A percentile compares a stretch with the other conserved stretches of the same genome.
Conservation (phyloP, 2,888 invertebrate genomes). For the Hyppa rectilinea region DNA sequence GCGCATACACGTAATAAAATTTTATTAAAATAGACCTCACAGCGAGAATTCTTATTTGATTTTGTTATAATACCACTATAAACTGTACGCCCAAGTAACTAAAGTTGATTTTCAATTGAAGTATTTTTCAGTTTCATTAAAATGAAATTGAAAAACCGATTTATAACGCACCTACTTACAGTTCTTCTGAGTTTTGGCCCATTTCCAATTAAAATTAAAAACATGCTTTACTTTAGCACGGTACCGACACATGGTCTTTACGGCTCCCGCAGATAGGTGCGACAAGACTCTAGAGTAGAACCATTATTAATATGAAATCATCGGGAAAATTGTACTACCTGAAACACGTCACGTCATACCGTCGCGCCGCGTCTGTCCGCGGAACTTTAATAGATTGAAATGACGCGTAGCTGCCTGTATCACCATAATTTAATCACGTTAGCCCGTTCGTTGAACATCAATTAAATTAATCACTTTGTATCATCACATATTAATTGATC, state of each 20-base stretch:
- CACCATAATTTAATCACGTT: constrained; percentile 30
- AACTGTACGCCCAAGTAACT: not conserved
- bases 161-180: not conserved
- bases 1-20: no score
- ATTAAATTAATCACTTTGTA: constrained; percentile 30
- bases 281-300: no score
- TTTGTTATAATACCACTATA: not conserved
- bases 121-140: not conserved
- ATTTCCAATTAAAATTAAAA: constrained; percentile 24
- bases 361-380: no score
- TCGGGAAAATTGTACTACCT: no score
- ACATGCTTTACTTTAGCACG: not conserved
- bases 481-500: constrained; percentile 42
- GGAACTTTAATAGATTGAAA: no score
- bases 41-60: not conserved
- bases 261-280: no score
- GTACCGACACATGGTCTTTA: no score
- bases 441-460: constrained; percentile 11
- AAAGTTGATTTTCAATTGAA: not conserved
- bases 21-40: not conserved
- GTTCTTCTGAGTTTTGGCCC: not conserved
- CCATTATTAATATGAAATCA: no score
- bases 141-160: not conserved
- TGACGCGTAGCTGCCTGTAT: no score
- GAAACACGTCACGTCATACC: no score